phyloP scores from a whole-genome alignment of 1,140 invertebrate species.

The Hyles vespertilio region DNA sequence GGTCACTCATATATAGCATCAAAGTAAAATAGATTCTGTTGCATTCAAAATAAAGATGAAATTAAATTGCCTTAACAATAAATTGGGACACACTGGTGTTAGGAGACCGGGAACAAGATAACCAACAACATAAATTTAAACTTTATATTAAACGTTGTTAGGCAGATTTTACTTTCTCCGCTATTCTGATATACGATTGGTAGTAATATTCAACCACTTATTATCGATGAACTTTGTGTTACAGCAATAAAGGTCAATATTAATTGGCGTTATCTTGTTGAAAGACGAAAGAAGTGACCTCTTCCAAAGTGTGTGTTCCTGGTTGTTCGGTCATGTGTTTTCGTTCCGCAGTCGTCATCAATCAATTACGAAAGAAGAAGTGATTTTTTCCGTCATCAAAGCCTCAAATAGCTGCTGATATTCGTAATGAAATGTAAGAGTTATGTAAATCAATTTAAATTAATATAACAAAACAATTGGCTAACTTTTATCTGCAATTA shows the following conservation, averaged over 20 bases:
- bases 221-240: constrained; percentile 3
- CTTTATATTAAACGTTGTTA: constrained; percentile 1
- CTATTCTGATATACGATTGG: not conserved
- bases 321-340: constrained; percentile 24
- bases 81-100: not conserved
- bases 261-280: not conserved
- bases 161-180: not conserved
- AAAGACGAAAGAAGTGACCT: not conserved
- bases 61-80: not conserved
- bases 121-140: not conserved
- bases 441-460: too few species aligned
- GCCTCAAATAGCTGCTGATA: too few species aligned
- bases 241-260: constrained; percentile 1
- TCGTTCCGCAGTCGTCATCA: constrained; percentile 21
- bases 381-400: too few species aligned
- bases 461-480: too few species aligned
- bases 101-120: not conserved
- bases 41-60: too few species aligned
- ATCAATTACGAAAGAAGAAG: too few species aligned
- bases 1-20: too few species aligned
- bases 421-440: too few species aligned
- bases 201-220: not conserved
- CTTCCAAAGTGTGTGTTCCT: constrained; percentile 15
- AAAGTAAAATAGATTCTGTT: too few species aligned
- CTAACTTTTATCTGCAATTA: too few species aligned